Evolutionary conservation across 2,113 vertebrate species (phyloP).

Genomic region (Pogona vitticeps): DNA sequence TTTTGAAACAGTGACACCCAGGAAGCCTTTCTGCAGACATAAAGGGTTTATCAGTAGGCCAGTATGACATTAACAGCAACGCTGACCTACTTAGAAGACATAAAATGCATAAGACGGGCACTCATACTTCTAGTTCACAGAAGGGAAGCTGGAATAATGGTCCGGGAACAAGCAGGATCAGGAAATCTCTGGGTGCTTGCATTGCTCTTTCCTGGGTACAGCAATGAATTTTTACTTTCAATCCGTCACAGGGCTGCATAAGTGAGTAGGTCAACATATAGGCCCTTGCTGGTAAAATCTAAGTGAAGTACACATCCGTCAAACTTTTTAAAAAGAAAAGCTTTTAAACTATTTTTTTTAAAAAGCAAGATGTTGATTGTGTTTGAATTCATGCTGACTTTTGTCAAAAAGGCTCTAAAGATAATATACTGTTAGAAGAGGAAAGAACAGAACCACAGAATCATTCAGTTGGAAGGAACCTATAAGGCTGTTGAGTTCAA

Average conservation of each 20-base stretch:
- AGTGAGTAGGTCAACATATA: not conserved
- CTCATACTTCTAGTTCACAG: not conserved
- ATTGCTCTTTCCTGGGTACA: slow-evolving; percentile 22
- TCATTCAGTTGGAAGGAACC: no score
- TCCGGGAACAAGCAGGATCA: slow-evolving; percentile 51
- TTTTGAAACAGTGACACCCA: slow-evolving; percentile 35
- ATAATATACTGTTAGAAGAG: no score
- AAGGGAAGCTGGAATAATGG: slow-evolving; percentile 40
- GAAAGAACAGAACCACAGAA: no score
- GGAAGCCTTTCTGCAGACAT: slow-evolving; percentile 53
- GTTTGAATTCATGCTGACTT: not conserved
- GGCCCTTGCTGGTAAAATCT: not conserved
- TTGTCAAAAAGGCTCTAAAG: no score
- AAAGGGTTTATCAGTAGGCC: slow-evolving; percentile 53
- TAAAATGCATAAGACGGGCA: slow-evolving; percentile 20
- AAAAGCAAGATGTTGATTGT: not conserved
- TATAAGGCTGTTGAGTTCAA: no score
- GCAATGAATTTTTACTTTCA: slow-evolving; percentile 8
- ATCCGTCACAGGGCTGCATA: not conserved
- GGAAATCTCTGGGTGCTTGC: slow-evolving; percentile 32
- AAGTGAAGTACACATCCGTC: not conserved
- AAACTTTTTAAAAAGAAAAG: not conserved
- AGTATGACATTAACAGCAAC: slow-evolving; percentile 31
- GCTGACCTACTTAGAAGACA: slow-evolving; percentile 61
- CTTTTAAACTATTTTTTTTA: not conserved